Base-by-base conservation (phyloP, 2,888 invertebrate genomes). In the Nectonema munidae region DNA sequence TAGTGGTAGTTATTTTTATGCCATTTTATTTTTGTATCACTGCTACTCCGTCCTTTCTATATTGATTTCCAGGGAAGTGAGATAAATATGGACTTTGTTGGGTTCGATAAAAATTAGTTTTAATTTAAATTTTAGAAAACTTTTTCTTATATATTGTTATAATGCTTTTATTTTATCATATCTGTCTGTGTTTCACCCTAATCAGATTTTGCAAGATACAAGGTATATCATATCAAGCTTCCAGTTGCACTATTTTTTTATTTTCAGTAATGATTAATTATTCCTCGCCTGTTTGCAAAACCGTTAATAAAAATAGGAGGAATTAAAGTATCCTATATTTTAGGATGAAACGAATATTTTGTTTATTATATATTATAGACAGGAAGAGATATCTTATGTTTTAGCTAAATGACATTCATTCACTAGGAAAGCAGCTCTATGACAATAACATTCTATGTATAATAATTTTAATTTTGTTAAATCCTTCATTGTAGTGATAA, bases 401-500 rank as follows among this genome's bases (percentile, higher is more conserved):
- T 25, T 25, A n/a, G 6, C 6, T 9, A 9, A 25, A 6, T 25
- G 6, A 6, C 6, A 25, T 6, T n/a, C 25, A 9, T 25, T 25
- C 25, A 25, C n/a, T 25, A 9, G 25, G 6, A n/a, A 9, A 6
- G n/a, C n/a, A 25, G 25, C 25, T 25, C 25, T 25, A 9, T 6
- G 25, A 9, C 25, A 25, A 25, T n/a, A 25, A 25, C n/a, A n/a
- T 25, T 25, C 6, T 25, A 25, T 25, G n/a, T 6, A n/a, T 3
- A 21, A n/a, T 21, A 2, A 17, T 21, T 21, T 1, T 5, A 39
- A 43, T 42, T 28, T 32, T 5, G 17, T 39, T 37, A 13, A 29
- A 9, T 33, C 4, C 4, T 35, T 3, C 5, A n/a, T 29, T 35
- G 41, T 45, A 39, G 83, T 79, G 29, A 89, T 95, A 3, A 79